Evolutionary conservation across 1,140 invertebrate genomes (phyloP).

Genomic region (Cotesia vestalis): DNA sequence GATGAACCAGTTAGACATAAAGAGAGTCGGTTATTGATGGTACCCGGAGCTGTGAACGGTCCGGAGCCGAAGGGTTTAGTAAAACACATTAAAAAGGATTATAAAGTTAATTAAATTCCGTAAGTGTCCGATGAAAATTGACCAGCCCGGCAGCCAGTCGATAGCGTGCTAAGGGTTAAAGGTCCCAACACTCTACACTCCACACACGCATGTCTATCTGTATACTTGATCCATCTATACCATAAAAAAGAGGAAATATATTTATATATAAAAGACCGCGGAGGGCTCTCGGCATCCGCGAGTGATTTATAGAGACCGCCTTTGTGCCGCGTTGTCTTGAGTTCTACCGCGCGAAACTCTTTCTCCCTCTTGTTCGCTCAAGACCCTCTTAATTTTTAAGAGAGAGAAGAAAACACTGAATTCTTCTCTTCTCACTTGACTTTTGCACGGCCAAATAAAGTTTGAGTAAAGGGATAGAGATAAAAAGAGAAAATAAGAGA

Average conservation of each 20-base stretch:
- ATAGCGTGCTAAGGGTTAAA: slow-evolving; percentile 29
- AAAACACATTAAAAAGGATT: background rate
- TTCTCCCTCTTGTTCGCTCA: background rate
- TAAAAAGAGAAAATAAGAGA: slow-evolving; percentile 28
- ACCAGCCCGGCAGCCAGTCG: slow-evolving; percentile 19
- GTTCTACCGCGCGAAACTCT: slow-evolving; percentile 34
- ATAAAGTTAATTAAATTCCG: slow-evolving; percentile 26
- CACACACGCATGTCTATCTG: slow-evolving; percentile 13
- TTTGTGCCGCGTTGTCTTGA: slow-evolving; percentile 44
- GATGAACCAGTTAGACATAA: no score
- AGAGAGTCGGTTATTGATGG: no score
- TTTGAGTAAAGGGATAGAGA: slow-evolving; percentile 23
- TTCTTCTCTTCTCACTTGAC: slow-evolving; percentile 23
- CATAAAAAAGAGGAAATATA: background rate
- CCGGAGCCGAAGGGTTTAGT: background rate
- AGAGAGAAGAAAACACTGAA: slow-evolving; percentile 10
- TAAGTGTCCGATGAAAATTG: slow-evolving; percentile 20
- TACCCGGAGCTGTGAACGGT: no score
- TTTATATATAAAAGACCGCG: slow-evolving; percentile 15
- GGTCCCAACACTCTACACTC: slow-evolving; percentile 16
- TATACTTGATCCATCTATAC: slow-evolving; percentile 8
- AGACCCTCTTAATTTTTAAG: background rate
- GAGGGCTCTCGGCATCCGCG: slow-evolving; percentile 29
- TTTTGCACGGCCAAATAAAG: slow-evolving; percentile 30
- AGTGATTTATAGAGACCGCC: slow-evolving; percentile 50